phyloP scores from a whole-genome alignment of 1,140 invertebrate genomes.

The Lucilia sericata region DNA sequence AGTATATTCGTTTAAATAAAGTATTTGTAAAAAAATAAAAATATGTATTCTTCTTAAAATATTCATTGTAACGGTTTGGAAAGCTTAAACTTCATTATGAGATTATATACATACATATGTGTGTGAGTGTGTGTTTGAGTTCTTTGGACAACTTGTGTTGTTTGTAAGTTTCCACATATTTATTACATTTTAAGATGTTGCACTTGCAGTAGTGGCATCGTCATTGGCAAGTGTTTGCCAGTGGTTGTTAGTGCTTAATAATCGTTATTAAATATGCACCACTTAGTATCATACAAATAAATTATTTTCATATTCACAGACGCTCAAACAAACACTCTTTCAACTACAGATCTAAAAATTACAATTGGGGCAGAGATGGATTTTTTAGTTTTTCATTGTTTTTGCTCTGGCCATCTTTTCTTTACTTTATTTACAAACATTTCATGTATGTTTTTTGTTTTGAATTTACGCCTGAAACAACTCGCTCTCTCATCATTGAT shows the following conservation, averaged over 20 bases:
- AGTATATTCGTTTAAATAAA: too few relatives aligned
- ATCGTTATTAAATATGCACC: conserved; percentile 41
- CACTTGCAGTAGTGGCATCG: neutral
- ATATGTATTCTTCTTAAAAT: too few relatives aligned
- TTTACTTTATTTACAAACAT: neutral
- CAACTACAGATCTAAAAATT: conserved; percentile 4
- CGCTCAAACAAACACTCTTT: neutral
- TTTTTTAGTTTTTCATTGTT: neutral
- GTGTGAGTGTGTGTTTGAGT: too few relatives aligned
- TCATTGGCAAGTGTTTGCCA: neutral
- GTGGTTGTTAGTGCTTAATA: conserved; percentile 17
- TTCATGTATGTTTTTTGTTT: neutral
- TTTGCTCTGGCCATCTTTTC: neutral
- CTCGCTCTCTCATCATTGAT: conserved; percentile 1
- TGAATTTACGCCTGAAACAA: neutral
- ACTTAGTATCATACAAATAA: conserved; percentile 36
- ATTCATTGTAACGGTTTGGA: conserved; percentile 9
- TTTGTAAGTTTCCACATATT: neutral
- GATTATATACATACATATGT: neutral
- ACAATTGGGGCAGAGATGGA: neutral
- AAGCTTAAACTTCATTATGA: neutral
- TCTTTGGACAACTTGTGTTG: too few relatives aligned
- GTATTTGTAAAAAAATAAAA: neutral
- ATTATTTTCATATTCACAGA: conserved; percentile 31
- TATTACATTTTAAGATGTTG: conserved; percentile 14